These are phyloP conservation scores for Lophura swinhoii DNA, from an alignment of 2,797 vertebrate species.

Conservation along the genomic window DNA sequence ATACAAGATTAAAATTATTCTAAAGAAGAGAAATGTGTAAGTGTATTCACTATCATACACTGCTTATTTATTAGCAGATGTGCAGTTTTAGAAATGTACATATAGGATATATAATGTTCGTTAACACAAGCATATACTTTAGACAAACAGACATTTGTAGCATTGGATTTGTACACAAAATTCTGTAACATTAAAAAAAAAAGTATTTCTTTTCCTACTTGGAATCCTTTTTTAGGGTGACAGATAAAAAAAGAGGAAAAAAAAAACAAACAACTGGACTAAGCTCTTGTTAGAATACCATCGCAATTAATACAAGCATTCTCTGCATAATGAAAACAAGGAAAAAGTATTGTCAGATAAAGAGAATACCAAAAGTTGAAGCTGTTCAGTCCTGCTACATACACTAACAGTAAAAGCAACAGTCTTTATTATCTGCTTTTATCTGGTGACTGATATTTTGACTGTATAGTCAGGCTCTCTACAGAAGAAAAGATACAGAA, in stretches of 20 bases:
- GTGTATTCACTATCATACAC: neutral
- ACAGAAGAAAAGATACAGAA: neutral
- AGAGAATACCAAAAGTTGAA: neutral
- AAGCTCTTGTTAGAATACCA: neutral
- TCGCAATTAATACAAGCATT: neutral
- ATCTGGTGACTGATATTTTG: neutral
- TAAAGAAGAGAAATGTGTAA: neutral
- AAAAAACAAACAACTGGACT: accelerated
- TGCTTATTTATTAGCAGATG: neutral
- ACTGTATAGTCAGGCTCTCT: neutral
- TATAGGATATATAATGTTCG: neutral
- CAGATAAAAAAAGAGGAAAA: neutral
- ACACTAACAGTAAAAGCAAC: neutral
- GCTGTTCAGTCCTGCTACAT: neutral
- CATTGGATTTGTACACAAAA: neutral
- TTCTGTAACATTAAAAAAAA: neutral
- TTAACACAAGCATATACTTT: neutral
- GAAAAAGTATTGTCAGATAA: neutral
- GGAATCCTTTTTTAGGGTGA: neutral
- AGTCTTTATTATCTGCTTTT: neutral
- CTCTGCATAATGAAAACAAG: neutral
- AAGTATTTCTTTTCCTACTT: accelerated
- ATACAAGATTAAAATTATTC: neutral
- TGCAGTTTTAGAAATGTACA: neutral
- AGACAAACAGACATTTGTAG: neutral